Conservation (phyloP, 2,797 vertebrate species). For the Sebastes kiyomatsui region DNA sequence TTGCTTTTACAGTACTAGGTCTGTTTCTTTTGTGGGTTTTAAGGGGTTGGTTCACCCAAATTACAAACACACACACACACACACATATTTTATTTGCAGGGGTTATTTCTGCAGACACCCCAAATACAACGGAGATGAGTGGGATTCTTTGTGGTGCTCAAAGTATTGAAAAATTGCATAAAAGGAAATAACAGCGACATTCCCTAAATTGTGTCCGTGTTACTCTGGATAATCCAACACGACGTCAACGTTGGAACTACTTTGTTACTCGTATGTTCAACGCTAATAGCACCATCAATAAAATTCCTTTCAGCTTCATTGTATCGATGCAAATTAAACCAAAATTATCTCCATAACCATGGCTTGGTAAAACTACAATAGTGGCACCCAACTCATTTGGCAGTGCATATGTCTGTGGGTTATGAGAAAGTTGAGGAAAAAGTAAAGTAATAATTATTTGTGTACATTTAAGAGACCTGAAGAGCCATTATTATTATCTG, state of each 20-base stretch:
- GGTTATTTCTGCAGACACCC: not conserved
- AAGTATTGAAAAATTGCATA: not conserved
- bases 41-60: conserved; percentile 23
- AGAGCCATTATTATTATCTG: not conserved
- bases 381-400: not conserved
- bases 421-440: not conserved
- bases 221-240: not conserved
- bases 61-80: not conserved
- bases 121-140: not conserved
- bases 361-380: not conserved
- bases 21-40: conserved; percentile 22
- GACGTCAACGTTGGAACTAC: not conserved
- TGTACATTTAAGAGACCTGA: not conserved
- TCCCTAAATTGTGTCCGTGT: not conserved
- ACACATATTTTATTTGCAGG: not conserved
- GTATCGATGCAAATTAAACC: not conserved
- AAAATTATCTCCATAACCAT: not conserved
- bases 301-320: not conserved
- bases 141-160: not conserved
- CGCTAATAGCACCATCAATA: not conserved
- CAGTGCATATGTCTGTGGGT: not conserved
- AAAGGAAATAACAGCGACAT: not conserved
- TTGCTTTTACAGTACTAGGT: conserved; percentile 42
- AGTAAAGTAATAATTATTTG: not conserved
- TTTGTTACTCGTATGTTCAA: not conserved